Percentiles rank a stretch among this genome's conserved stretches.
phyloP scores from a whole-genome alignment of 2,888 invertebrate genomes.

The Sinohyriopsis cumingii region DNA sequence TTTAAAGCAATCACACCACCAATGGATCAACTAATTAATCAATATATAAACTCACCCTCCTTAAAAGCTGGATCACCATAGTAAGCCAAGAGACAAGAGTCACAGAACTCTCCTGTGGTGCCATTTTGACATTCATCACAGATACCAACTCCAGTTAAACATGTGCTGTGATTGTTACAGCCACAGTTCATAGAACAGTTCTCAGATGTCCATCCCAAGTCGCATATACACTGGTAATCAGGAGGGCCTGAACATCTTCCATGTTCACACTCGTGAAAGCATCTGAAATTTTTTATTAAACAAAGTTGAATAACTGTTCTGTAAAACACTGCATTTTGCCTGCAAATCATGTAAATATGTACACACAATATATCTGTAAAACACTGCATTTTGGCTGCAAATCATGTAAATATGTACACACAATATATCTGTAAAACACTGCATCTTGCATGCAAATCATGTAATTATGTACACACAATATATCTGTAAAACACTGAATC shows the following conservation, averaged over 20 bases:
- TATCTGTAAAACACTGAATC: too few species aligned
- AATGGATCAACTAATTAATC: background rate
- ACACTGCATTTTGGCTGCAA: background rate
- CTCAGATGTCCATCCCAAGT: slow-evolving; percentile 93
- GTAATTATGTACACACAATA: too few species aligned
- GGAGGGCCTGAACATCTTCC: slow-evolving; percentile 83
- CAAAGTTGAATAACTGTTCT: too few species aligned
- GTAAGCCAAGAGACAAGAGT: slow-evolving; percentile 87
- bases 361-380: background rate
- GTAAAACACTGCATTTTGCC: too few species aligned
- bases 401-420: background rate
- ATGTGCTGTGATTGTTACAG: slow-evolving; percentile 94
- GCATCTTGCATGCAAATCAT: too few species aligned
- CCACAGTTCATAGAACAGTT: slow-evolving; percentile 93
- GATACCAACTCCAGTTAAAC: slow-evolving; percentile 81
- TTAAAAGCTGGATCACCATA: slow-evolving; percentile 87
- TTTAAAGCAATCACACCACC: too few species aligned
- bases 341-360: background rate
- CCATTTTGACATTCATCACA: slow-evolving; percentile 93
- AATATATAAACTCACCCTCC: slow-evolving; percentile 74
- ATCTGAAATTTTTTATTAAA: slow-evolving; percentile 55
- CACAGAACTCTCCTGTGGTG: slow-evolving; percentile 86
- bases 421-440: too few species aligned
- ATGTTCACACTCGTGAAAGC: slow-evolving; percentile 71
- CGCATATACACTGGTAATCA: slow-evolving; percentile 88